A percentile compares a stretch with the other conserved stretches of the same genome.
phyloP scores from a whole-genome alignment of 1,140 invertebrate species.

The Pseudomyrmex flavicornis region DNA sequence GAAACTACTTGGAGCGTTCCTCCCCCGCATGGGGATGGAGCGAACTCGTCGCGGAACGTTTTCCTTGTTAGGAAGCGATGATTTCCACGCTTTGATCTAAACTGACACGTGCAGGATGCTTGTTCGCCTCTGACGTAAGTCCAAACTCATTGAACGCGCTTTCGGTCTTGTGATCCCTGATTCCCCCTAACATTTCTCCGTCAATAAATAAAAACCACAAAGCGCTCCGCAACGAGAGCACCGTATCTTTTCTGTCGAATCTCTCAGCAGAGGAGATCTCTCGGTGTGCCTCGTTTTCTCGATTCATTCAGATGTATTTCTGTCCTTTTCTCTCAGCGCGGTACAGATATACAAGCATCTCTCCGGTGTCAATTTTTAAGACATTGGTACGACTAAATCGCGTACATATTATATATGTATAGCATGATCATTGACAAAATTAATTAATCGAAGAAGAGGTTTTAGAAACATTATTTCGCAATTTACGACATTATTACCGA shows the following conservation, averaged over 20 bases:
- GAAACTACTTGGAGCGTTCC: slow-evolving; percentile 14
- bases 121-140: slow-evolving; percentile 21
- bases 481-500: background rate
- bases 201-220: slow-evolving; percentile 72
- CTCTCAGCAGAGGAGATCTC: background rate
- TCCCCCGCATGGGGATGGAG: background rate
- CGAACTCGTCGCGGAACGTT: slow-evolving; percentile 9
- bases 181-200: slow-evolving; percentile 33
- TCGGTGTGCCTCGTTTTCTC: slow-evolving; percentile 55
- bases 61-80: slow-evolving; percentile 37
- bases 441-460: background rate
- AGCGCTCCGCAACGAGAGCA: slow-evolving; percentile 58
- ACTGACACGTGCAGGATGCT: slow-evolving; percentile 46
- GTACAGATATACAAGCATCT: slow-evolving; percentile 2
- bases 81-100: slow-evolving; percentile 48
- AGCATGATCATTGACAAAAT: background rate
- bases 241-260: slow-evolving; percentile 58
- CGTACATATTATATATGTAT: background rate
- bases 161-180: slow-evolving; percentile 47
- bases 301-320: slow-evolving; percentile 51
- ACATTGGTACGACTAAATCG: too few species aligned
- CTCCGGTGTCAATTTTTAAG: too few species aligned
- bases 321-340: background rate
- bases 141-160: slow-evolving; percentile 17
- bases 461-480: background rate